phyloP scores from a whole-genome alignment of 2,888 invertebrate species.

The Xylophagus ater region DNA sequence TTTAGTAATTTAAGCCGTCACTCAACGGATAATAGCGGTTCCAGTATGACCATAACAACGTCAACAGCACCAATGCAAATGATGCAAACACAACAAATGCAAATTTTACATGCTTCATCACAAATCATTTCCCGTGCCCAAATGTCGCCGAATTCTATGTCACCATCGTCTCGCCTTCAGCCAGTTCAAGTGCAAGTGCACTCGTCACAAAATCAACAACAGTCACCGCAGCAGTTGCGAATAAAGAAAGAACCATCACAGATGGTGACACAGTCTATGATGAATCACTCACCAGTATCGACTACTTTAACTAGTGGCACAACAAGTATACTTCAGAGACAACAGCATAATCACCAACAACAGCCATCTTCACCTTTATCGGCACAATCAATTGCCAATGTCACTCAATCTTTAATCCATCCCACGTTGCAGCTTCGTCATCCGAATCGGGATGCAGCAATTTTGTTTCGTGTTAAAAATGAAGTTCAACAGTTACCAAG shows the following conservation, averaged over 20 bases:
- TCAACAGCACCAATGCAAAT: constrained; percentile 30
- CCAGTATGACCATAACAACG: constrained; percentile 19
- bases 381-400: constrained; percentile 27
- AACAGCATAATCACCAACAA: constrained; percentile 13
- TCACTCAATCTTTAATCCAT: constrained; percentile 36
- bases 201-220: constrained; percentile 26
- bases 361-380: constrained; percentile 26
- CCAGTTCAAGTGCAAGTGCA: constrained; percentile 19
- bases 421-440: constrained; percentile 42
- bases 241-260: constrained; percentile 39
- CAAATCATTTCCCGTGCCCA: constrained; percentile 28
- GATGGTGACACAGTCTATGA: constrained; percentile 13
- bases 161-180: constrained; percentile 26
- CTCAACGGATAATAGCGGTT: constrained; percentile 24
- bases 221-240: constrained; percentile 29
- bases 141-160: constrained; percentile 28
- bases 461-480: constrained; percentile 38
- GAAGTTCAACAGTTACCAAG: constrained; percentile 24
- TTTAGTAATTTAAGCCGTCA: constrained; percentile 13
- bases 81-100: constrained; percentile 34
- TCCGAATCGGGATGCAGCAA: constrained; percentile 39
- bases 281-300: constrained; percentile 23
- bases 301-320: constrained; percentile 19
- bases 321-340: constrained; percentile 20
- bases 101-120: constrained; percentile 29